Conservation (phyloP, 64 coral and sea anemone genomes). For the Cladopsammia gracilis region DNA sequence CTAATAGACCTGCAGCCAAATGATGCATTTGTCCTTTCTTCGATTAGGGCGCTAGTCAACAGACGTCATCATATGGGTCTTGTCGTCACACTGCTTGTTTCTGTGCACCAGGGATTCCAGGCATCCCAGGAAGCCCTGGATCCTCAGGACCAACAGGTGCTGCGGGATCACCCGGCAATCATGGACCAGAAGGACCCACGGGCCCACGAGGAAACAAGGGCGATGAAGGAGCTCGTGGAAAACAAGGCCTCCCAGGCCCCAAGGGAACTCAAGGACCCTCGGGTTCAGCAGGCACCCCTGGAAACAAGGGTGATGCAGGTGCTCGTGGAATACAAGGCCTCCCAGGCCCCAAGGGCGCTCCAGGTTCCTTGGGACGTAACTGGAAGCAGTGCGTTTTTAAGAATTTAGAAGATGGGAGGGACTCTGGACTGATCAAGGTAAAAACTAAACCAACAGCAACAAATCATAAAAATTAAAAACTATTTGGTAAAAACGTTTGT, state of each 20-base stretch:
- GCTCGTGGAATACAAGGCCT: not conserved
- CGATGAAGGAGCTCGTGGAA: not conserved
- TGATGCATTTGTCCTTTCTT: too few relatives aligned
- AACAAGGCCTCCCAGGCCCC: not conserved
- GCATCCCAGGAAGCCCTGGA: too few relatives aligned
- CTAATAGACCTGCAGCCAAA: too few relatives aligned
- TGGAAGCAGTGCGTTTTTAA: conserved; percentile 9
- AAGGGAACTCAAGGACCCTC: not conserved
- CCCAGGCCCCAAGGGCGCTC: not conserved
- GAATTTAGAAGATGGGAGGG: not conserved
- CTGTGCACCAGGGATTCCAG: too few relatives aligned
- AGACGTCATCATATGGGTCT: not conserved
- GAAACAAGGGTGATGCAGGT: not conserved
- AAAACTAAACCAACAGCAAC: too few relatives aligned
- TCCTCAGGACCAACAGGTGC: too few relatives aligned
- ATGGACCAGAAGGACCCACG: not conserved
- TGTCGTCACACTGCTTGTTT: not conserved
- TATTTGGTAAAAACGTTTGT: too few relatives aligned
- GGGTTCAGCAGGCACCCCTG: not conserved
- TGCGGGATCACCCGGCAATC: not conserved
- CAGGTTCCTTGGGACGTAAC: not conserved
- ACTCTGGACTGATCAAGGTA: too few relatives aligned
- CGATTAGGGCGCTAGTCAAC: not conserved
- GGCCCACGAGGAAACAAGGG: not conserved
- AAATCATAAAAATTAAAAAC: too few relatives aligned